Evolutionary conservation across 2,113 vertebrate genomes (phyloP).

Genomic region (Pterocles gutturalis): DNA sequence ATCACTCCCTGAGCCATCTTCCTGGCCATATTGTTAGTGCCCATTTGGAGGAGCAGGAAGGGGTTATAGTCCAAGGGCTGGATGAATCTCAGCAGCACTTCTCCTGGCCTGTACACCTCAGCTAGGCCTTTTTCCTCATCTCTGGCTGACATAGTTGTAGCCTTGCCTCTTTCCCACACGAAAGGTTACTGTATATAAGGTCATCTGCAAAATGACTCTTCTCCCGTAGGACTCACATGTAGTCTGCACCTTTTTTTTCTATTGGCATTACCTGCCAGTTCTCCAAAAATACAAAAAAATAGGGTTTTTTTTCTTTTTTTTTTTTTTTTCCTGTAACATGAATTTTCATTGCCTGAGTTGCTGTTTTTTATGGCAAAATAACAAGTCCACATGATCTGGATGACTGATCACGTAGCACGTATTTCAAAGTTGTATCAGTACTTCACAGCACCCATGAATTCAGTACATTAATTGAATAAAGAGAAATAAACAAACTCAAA

Average conservation of each 20-base stretch:
- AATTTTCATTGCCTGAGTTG: not conserved
- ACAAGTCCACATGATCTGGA: not conserved
- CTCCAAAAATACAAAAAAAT: not conserved
- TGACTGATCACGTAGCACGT: not conserved
- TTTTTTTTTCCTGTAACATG: not conserved
- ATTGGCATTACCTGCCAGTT: not conserved
- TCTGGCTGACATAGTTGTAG: not conserved
- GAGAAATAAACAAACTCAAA: not conserved
- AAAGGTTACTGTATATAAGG: not conserved
- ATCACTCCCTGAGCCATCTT: not conserved
- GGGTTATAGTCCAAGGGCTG: not conserved
- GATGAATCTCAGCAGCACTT: not conserved
- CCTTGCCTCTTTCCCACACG: not conserved
- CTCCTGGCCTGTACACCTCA: not conserved
- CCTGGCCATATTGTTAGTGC: not conserved
- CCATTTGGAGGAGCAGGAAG: not conserved
- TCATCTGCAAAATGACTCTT: not conserved
- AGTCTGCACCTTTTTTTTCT: not conserved
- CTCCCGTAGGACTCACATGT: not conserved
- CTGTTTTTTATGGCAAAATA: not conserved
- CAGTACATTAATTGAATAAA: not conserved
- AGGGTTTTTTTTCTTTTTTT: not conserved
- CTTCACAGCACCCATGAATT: not conserved
- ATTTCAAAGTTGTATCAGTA: not conserved
- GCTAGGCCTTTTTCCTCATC: not conserved